phyloP scores from a whole-genome alignment of 2,797 vertebrate species.

The Halcyon badia region DNA sequence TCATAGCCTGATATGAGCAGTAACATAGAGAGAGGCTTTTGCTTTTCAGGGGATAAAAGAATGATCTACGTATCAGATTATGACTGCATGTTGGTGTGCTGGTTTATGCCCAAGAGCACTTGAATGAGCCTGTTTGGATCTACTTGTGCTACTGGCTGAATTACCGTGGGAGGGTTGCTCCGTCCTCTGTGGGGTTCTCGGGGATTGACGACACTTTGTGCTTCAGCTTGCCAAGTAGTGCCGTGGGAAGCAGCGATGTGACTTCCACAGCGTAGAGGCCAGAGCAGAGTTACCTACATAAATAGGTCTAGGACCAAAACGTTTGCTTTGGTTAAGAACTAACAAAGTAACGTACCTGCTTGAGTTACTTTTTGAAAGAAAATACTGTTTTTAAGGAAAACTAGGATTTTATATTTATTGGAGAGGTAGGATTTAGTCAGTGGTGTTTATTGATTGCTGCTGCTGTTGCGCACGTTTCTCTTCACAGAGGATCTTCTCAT shows the following conservation, averaged over 20 bases:
- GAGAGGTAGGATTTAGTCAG: background rate
- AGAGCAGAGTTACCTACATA: background rate
- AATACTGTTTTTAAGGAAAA: background rate
- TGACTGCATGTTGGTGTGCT: background rate
- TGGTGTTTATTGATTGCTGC: background rate
- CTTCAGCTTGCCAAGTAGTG: background rate
- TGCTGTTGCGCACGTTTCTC: background rate
- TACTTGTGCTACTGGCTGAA: background rate
- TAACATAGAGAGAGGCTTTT: background rate
- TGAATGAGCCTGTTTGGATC: background rate
- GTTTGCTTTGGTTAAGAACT: background rate
- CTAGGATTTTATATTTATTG: accelerated
- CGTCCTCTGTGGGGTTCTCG: accelerated
- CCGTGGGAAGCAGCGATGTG: background rate
- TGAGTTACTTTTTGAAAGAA: background rate
- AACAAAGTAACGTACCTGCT: background rate
- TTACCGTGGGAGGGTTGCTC: background rate
- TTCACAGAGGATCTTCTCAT: background rate
- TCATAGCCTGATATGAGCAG: background rate
- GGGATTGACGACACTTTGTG: background rate
- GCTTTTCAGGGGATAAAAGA: background rate
- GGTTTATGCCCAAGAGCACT: background rate
- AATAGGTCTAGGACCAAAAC: background rate
- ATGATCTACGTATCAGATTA: background rate
- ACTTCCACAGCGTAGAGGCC: background rate